phyloP scores from a whole-genome alignment of 2,113 vertebrate species.

The Brachyhypopomus gauderio region DNA sequence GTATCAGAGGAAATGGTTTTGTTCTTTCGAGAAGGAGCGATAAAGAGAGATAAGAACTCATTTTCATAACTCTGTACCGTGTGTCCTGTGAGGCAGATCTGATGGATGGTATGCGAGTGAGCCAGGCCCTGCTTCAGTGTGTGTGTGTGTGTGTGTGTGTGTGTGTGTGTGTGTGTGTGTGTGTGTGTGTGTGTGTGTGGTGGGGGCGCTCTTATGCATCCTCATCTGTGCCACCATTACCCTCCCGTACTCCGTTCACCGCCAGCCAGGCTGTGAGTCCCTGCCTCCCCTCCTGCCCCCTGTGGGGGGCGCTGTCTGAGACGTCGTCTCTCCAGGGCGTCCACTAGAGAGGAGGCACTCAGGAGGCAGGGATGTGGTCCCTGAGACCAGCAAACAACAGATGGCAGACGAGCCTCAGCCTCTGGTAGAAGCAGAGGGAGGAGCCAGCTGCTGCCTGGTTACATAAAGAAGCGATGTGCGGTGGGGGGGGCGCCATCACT shows the following conservation, averaged over 20 bases:
- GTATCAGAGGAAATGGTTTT: background rate
- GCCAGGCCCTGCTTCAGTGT: background rate
- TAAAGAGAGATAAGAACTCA: background rate
- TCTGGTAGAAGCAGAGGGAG: background rate
- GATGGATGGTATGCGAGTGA: constrained; percentile 9
- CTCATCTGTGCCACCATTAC: constrained; percentile 26
- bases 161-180: too few species aligned
- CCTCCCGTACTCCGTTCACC: constrained; percentile 39
- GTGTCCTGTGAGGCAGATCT: background rate
- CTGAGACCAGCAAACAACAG: constrained; percentile 57
- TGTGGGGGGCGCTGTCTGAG: constrained; percentile 5
- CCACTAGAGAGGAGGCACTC: constrained; percentile 22
- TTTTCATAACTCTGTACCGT: constrained; percentile 17
- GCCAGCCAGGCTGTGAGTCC: constrained; percentile 24
- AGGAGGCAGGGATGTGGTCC: constrained; percentile 29
- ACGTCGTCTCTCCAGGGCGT: background rate
- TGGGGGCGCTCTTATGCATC: background rate
- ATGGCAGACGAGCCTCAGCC: constrained; percentile 54
- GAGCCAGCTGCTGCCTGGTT: constrained; percentile 27
- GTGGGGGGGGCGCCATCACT: constrained; percentile 27
- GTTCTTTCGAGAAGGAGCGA: background rate
- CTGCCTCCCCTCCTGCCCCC: background rate
- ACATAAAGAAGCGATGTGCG: constrained; percentile 25
- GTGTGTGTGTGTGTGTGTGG: too few species aligned
- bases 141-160: too few species aligned